Evolutionary conservation across 1,140 invertebrate genomes (phyloP).

Genomic region (Diachasmimorpha longicaudata): DNA sequence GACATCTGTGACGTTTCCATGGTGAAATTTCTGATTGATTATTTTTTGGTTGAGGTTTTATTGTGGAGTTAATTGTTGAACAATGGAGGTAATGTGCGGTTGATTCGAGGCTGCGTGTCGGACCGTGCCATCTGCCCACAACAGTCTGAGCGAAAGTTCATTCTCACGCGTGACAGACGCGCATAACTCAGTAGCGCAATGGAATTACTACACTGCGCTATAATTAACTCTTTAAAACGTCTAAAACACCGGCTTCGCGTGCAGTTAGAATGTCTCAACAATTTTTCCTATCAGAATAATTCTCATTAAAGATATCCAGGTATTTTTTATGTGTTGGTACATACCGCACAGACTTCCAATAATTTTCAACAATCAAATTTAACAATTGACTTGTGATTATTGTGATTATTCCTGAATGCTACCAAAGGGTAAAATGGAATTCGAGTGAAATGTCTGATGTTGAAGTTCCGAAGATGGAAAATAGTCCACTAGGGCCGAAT

Average conservation of each 20-base stretch:
- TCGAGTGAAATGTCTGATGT: no score
- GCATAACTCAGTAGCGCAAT: constrained; percentile 32
- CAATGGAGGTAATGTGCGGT: constrained; percentile 32
- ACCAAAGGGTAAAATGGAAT: no score
- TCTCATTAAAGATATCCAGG: background rate
- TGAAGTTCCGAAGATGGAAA: no score
- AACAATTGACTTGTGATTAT: no score
- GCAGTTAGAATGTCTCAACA: background rate
- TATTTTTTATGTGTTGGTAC: no score
- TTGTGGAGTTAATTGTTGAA: constrained; percentile 2
- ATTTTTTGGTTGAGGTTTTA: background rate
- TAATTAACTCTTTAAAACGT: constrained; percentile 31
- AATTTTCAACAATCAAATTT: no score
- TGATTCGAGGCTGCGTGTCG: constrained; percentile 15
- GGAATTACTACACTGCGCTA: constrained; percentile 35
- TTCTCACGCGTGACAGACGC: constrained; percentile 38
- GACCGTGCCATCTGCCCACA: constrained; percentile 3
- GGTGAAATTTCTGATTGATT: background rate
- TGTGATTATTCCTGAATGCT: no score
- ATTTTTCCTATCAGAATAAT: background rate
- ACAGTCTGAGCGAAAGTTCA: constrained; percentile 25
- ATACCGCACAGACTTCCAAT: no score
- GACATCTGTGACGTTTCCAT: background rate
- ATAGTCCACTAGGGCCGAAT: no score
- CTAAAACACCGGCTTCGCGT: background rate